Conservation (phyloP, 2,797 vertebrate genomes). For the Stomatorhinus walkeri region DNA sequence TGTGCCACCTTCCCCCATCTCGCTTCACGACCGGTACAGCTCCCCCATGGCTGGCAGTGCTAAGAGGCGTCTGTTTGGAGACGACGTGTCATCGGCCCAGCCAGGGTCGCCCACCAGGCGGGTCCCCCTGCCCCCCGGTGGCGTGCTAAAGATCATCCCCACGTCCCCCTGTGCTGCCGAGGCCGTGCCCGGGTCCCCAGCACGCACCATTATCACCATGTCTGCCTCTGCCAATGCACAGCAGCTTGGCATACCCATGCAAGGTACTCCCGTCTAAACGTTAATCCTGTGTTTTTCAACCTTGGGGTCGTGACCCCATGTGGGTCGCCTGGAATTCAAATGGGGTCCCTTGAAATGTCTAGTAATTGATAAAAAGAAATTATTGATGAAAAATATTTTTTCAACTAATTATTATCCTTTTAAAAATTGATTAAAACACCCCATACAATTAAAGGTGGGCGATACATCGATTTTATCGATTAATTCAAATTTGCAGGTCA, state of each 20-base stretch:
- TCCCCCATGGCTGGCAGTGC: conserved; percentile 88
- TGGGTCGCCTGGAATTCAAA: too few species aligned
- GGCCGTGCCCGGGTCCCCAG: conserved; percentile 52
- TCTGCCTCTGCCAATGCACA: conserved; percentile 49
- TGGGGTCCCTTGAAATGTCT: too few species aligned
- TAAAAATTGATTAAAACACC: too few species aligned
- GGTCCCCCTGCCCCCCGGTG: conserved; percentile 55
- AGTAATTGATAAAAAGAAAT: too few species aligned
- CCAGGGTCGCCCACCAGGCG: conserved; percentile 63
- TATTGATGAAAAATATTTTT: too few species aligned
- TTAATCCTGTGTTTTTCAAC: too few species aligned
- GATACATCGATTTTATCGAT: too few species aligned
- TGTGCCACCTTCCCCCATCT: conserved; percentile 29
- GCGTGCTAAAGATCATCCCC: conserved; percentile 61
- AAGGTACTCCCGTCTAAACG: conserved; percentile 52
- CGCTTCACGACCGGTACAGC: conserved; percentile 86
- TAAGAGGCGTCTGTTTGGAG: conserved; percentile 87
- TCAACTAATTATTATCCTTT: too few species aligned
- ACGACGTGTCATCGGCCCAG: conserved; percentile 58
- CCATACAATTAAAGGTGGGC: too few species aligned
- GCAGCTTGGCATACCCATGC: conserved; percentile 69
- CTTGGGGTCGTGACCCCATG: too few species aligned
- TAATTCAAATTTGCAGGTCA: too few species aligned
- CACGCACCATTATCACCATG: conserved; percentile 62
- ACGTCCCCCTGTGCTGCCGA: conserved; percentile 43